Conservation (phyloP, 2,797 vertebrate genomes). For the Zalophus californianus region DNA sequence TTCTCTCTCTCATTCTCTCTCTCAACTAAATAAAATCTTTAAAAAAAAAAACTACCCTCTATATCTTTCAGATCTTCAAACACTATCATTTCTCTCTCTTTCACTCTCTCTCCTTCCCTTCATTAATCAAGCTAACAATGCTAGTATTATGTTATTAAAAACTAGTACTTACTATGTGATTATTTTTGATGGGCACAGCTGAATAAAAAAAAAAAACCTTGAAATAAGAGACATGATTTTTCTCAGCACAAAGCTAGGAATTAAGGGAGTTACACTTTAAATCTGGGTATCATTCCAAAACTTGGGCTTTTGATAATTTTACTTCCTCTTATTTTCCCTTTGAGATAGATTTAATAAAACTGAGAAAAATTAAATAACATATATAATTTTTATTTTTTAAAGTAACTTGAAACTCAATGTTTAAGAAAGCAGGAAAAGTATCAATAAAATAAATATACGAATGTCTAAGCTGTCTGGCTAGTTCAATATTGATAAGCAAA, state of each 20-base stretch:
- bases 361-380: not conserved
- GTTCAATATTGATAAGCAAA: constrained; percentile 38
- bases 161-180: not conserved
- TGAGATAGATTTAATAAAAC: constrained; percentile 37
- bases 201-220: not conserved
- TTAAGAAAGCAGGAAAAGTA: not conserved
- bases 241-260: not conserved
- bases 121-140: not conserved
- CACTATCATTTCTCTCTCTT: not conserved
- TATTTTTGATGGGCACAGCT: not conserved
- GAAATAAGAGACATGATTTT: not conserved
- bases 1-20: too few species aligned
- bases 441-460: constrained; percentile 6
- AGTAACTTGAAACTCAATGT: not conserved
- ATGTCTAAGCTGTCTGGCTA: not conserved
- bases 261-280: not conserved
- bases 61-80: not conserved
- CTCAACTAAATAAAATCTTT: too few species aligned
- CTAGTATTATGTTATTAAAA: not conserved
- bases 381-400: not conserved
- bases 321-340: not conserved
- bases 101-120: not conserved
- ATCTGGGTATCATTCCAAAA: not conserved
- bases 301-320: not conserved
- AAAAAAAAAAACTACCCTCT: not conserved